phyloP scores from a whole-genome alignment of 2,113 vertebrate genomes.

The Neodon shergylaensis region DNA sequence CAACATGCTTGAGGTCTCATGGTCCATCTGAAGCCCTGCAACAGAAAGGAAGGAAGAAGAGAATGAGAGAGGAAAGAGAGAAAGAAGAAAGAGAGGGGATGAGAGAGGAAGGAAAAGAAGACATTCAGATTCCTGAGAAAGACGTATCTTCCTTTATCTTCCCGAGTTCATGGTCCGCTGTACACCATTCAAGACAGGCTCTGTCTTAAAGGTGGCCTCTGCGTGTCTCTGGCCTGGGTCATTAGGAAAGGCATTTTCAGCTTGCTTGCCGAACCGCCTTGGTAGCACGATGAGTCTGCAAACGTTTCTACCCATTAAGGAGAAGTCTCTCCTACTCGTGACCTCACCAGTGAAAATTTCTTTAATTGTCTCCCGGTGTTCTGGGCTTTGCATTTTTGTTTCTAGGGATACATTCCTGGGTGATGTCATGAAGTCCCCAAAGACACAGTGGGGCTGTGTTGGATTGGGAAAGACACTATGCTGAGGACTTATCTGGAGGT shows the following conservation, averaged over 20 bases:
- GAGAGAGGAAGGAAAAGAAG: too few species aligned
- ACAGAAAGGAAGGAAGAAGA: not conserved
- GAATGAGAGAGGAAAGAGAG: not conserved
- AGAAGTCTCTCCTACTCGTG: not conserved
- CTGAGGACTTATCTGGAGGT: constrained; percentile 44
- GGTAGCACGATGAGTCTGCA: not conserved
- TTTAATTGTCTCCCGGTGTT: not conserved
- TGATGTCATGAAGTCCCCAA: constrained; percentile 54
- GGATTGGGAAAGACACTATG: not conserved
- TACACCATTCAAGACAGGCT: not conserved
- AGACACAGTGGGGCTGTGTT: not conserved
- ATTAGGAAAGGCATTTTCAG: not conserved
- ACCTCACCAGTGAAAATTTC: not conserved
- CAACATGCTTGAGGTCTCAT: not conserved
- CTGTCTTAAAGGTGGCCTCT: not conserved
- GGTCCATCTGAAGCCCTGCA: not conserved
- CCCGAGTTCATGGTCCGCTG: not conserved
- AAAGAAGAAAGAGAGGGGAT: not conserved
- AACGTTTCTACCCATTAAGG: not conserved
- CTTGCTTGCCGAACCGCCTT: not conserved
- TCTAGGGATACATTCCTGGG: constrained; percentile 56
- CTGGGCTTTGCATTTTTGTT: constrained; percentile 47
- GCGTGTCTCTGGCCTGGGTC: not conserved
- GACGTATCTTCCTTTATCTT: not conserved
- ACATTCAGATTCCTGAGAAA: not conserved